Base-by-base conservation (phyloP, 2,113 vertebrate genomes). In the Nerophis lumbriciformis region DNA sequence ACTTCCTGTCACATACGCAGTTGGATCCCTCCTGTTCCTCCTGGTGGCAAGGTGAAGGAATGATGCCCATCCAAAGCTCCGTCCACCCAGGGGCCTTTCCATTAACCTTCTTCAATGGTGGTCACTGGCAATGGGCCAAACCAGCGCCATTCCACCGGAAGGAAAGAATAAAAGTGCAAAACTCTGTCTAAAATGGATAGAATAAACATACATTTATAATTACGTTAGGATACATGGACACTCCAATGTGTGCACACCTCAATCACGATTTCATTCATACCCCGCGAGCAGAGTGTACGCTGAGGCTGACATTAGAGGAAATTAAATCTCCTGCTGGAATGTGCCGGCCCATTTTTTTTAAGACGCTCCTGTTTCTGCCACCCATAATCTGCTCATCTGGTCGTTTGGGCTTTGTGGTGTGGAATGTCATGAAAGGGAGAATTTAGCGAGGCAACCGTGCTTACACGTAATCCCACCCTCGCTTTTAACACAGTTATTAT, bases 11-110 rank as follows among this genome's bases (percentile, higher is more conserved):
- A 67, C 77, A 73, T 65, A 72, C 73, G 56, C 78, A 76, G 71
- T 79, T 68, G 75, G 80, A 73, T 82, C 76, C 61, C 65, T 77
- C 59, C 74, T 68, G 72, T 87, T 56, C 68, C 73, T 85, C 83
- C 83, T 87, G 68, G 67, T 85, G 80, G 83, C 79, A 84, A 88
- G 85, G 82, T 87, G 80, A 84, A 83, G 84, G 79, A 85, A 85
- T 87, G 83, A 85, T 82, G 63, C 79, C 76, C 84, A 78, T 85
- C 78, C 82, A 78, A 85, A 63, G 66, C 62, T 63, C 71, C 59
- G 53, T 42, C 57, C 68, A 66, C 77, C 88, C 83, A 60, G 68
- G 69, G 81, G 88, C 73, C 64, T 71, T 85, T 85, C 82, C 81
- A 84, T 88, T 87, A 87, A 86, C 84, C 83, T 80, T 81, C 77